These are phyloP conservation scores for Drosophila pandora DNA, from an alignment of 1,140 invertebrate species.

Conservation along the genomic window DNA sequence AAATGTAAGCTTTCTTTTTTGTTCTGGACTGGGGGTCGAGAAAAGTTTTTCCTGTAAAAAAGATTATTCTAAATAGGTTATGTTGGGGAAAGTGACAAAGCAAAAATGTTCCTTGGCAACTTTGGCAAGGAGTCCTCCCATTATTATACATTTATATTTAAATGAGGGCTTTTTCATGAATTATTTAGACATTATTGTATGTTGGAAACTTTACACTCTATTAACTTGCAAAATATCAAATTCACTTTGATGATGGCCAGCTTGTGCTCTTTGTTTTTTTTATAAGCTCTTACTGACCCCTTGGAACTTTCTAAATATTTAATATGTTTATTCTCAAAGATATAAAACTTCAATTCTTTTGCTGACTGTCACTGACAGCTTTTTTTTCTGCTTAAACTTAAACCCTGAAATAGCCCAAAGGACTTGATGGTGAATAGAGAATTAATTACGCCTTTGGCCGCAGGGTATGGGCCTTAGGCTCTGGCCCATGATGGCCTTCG, in stretches of 20 bases:
- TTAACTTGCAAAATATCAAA: slow-evolving; percentile 21
- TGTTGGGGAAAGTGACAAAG: slow-evolving; percentile 39
- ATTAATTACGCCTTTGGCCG: slow-evolving; percentile 43
- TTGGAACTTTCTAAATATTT: neutral
- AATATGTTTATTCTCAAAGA: neutral
- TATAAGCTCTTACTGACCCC: neutral
- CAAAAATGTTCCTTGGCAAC: slow-evolving; percentile 23
- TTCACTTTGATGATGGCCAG: slow-evolving; percentile 6
- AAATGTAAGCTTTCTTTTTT: neutral
- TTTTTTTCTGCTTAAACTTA: neutral
- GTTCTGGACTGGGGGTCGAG: neutral
- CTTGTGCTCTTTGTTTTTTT: neutral
- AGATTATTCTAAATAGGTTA: slow-evolving; percentile 45
- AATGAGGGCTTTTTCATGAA: slow-evolving; percentile 37
- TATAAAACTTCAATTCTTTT: neutral
- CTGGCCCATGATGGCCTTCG: slow-evolving; percentile 12
- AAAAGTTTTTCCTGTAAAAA: slow-evolving; percentile 25
- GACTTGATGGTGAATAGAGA: slow-evolving; percentile 36
- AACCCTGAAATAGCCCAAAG: neutral
- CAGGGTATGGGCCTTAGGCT: slow-evolving; percentile 7
- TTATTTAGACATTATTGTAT: slow-evolving; percentile 26
- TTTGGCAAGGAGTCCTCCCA: slow-evolving; percentile 5
- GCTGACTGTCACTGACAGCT: neutral
- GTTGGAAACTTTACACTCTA: slow-evolving; percentile 25
- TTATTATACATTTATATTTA: slow-evolving; percentile 32